Conservation (phyloP, 1,140 invertebrate species). For the Musca domestica region DNA sequence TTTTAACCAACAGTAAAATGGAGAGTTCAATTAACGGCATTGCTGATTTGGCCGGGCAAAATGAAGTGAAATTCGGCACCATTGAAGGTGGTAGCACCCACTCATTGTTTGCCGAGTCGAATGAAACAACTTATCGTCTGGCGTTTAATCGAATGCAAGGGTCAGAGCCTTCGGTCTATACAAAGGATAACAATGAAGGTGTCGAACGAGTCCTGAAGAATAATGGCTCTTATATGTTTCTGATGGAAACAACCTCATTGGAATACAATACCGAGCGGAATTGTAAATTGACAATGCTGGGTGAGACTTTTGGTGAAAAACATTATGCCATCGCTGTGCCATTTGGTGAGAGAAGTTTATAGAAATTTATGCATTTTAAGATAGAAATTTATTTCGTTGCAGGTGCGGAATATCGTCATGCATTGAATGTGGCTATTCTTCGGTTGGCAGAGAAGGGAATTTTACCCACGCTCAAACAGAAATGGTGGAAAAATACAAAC, state of each 20-base stretch:
- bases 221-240: conserved; percentile 84
- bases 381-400: conserved; percentile 30
- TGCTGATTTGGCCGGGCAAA: conserved; percentile 84
- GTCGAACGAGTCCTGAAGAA: conserved; percentile 73
- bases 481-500: conserved; percentile 73
- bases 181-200: conserved; percentile 71
- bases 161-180: conserved; percentile 72
- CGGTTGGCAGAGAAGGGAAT: conserved; percentile 73
- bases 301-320: conserved; percentile 81
- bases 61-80: conserved; percentile 83
- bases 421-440: conserved; percentile 68
- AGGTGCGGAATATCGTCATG: conserved; percentile 69
- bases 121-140: conserved; percentile 69
- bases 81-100: conserved; percentile 74
- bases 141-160: conserved; percentile 72
- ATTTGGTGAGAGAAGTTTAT: conserved; percentile 59
- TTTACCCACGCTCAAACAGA: conserved; percentile 68
- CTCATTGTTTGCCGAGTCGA: conserved; percentile 70
- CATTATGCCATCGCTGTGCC: conserved; percentile 74
- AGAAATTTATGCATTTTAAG: not conserved
- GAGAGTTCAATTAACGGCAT: conserved; percentile 79
- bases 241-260: conserved; percentile 92
- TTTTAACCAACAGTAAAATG: conserved; percentile 84
- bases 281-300: conserved; percentile 90
- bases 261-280: conserved; percentile 85